A percentile compares a stretch with the other conserved stretches of the same genome.
Evolutionary conservation across 1,140 invertebrate species (phyloP).

Genomic region (Aphelenchoides fujianensis): DNA sequence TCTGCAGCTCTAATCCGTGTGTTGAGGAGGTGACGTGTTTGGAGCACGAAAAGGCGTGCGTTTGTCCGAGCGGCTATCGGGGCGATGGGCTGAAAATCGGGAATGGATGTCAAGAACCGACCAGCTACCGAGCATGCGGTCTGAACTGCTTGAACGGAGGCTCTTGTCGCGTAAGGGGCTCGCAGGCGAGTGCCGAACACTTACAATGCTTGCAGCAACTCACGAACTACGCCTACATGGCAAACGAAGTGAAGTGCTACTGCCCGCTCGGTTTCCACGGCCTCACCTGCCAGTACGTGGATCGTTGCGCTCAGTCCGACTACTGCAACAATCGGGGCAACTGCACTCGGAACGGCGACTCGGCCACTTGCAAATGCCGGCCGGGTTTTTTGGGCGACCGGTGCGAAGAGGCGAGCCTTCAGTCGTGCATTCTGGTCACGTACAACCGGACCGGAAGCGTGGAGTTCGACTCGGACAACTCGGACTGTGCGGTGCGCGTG

Average conservation of each 20-base stretch:
- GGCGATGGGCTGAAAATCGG: conserved; percentile 62
- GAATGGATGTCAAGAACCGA: conserved; percentile 55
- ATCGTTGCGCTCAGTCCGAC: conserved; percentile 20
- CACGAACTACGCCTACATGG: no score
- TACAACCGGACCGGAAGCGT: conserved; percentile 38
- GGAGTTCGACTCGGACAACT: conserved; percentile 22
- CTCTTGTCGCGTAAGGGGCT: conserved; percentile 59
- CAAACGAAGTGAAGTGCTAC: no score
- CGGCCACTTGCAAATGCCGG: conserved; percentile 32
- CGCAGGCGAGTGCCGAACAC: background rate
- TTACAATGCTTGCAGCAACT: no score
- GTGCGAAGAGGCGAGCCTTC: conserved; percentile 37
- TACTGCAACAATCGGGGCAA: conserved; percentile 32
- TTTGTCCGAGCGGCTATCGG: conserved; percentile 62
- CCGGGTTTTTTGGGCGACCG: conserved; percentile 31
- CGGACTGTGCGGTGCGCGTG: conserved; percentile 36
- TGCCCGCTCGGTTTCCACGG: conserved; percentile 62
- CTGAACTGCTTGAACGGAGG: conserved; percentile 56
- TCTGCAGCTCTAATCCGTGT: conserved; percentile 63
- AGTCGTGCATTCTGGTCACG: conserved; percentile 37
- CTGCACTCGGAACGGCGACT: conserved; percentile 9
- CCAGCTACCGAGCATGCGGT: background rate
- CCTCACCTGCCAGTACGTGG: conserved; percentile 52
- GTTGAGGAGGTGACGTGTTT: conserved; percentile 61
- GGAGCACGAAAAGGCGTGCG: conserved; percentile 54